phyloP scores from a whole-genome alignment of 2,113 vertebrate species.

The Nerophis lumbriciformis region DNA sequence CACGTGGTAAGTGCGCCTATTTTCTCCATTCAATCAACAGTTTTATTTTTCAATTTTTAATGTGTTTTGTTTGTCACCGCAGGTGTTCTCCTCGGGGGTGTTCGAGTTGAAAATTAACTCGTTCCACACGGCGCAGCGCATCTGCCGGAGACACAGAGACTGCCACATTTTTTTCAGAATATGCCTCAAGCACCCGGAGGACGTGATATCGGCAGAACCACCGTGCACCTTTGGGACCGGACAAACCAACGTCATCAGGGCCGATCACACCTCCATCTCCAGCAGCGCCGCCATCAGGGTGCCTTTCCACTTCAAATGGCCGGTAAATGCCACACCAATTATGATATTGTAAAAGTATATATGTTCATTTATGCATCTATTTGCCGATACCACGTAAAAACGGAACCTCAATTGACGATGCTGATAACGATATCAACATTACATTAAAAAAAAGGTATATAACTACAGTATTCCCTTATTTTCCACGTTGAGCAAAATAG shows the following conservation, averaged over 20 bases:
- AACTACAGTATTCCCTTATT: no score
- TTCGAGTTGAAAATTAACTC: conserved; percentile 87
- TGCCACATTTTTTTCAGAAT: conserved; percentile 85
- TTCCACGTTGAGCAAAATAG: no score
- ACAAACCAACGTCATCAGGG: conserved; percentile 70
- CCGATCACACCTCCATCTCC: conserved; percentile 71
- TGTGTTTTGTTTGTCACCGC: not conserved
- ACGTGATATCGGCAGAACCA: conserved; percentile 75
- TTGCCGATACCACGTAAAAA: no score
- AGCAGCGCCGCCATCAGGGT: conserved; percentile 75
- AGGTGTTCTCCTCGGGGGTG: conserved; percentile 79
- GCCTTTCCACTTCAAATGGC: conserved; percentile 86
- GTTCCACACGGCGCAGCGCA: conserved; percentile 69
- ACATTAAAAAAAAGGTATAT: no score
- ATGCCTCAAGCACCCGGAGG: conserved; percentile 82
- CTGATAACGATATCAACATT: no score
- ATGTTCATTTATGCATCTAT: no score
- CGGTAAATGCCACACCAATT: conserved; percentile 67
- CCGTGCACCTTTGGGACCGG: conserved; percentile 85
- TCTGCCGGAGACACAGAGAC: conserved; percentile 64
- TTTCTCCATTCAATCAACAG: not conserved
- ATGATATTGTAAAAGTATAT: no score
- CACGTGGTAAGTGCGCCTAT: conserved; percentile 50
- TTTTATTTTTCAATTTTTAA: conserved; percentile 4
- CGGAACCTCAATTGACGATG: no score